Conservation (phyloP, 2,888 invertebrate genomes). For the Elegia similella region DNA sequence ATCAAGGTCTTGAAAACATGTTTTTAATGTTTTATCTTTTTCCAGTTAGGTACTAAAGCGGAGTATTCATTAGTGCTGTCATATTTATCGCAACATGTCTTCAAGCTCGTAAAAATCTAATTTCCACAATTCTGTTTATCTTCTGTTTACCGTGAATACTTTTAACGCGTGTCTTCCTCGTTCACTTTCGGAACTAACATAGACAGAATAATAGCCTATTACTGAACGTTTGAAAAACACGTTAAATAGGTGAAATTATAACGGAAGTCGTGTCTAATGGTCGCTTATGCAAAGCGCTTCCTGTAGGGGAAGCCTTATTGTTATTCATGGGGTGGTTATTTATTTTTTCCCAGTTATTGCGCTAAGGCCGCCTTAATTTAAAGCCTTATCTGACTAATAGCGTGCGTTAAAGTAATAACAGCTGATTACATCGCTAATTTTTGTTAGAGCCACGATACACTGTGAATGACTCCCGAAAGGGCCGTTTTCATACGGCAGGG, state of each 20-base stretch:
- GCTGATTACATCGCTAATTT: constrained; percentile 31
- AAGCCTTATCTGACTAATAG: constrained; percentile 37
- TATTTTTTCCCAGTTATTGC: constrained; percentile 37
- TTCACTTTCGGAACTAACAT: background rate
- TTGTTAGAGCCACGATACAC: constrained; percentile 18
- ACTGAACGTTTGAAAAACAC: constrained; percentile 36
- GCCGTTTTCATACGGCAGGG: constrained; percentile 29
- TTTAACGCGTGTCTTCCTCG: background rate
- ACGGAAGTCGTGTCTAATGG: constrained; percentile 52
- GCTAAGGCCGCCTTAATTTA: constrained; percentile 40
- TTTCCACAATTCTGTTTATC: constrained; percentile 6
- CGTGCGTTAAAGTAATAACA: constrained; percentile 26
- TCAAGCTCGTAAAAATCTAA: background rate
- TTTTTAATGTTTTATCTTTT: background rate
- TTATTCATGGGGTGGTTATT: constrained; percentile 48
- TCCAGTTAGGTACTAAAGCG: background rate
- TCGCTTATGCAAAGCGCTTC: constrained; percentile 44
- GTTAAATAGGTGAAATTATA: constrained; percentile 46
- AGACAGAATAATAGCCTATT: constrained; percentile 35
- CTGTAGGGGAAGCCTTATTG: constrained; percentile 51
- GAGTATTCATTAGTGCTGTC: background rate
- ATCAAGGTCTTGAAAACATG: background rate
- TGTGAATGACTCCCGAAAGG: background rate
- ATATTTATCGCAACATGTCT: constrained; percentile 21
- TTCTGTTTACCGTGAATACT: background rate